Evolutionary conservation across 2,888 invertebrate genomes (phyloP).

Genomic region (Drosophila longiperda): DNA sequence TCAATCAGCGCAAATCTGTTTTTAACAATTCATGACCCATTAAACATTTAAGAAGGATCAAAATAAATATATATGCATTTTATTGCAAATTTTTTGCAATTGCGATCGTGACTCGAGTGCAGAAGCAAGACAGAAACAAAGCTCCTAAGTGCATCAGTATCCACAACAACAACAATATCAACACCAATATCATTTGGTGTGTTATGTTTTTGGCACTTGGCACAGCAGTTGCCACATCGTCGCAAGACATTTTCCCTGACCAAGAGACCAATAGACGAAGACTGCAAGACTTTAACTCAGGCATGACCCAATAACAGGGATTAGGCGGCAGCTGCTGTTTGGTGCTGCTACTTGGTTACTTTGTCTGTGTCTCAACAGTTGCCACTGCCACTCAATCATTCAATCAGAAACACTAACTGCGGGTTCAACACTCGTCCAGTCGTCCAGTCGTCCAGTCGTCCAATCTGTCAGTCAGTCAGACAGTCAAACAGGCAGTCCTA

Average conservation of each 20-base stretch:
- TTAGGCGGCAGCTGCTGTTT: conserved; percentile 60
- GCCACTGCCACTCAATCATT: conserved; percentile 76
- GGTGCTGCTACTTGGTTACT: conserved; percentile 17
- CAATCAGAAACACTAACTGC: conserved; percentile 61
- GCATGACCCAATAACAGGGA: conserved; percentile 80
- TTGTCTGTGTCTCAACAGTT: conserved; percentile 53
- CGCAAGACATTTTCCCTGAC: conserved; percentile 72
- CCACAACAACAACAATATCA: conserved; percentile 33
- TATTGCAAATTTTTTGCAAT: conserved; percentile 70
- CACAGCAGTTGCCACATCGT: conserved; percentile 71
- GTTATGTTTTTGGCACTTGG: conserved; percentile 77
- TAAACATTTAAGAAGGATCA: conserved; percentile 33
- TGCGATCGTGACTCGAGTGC: conserved; percentile 60
- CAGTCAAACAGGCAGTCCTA: conserved; percentile 30
- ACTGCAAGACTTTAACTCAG: conserved; percentile 38
- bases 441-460: conserved; percentile 28
- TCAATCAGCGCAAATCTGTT: conserved; percentile 20
- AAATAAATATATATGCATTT: conserved; percentile 30
- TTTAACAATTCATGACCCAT: conserved; percentile 34
- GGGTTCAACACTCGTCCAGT: conserved; percentile 42
- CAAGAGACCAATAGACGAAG: conserved; percentile 28
- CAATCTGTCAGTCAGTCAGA: conserved; percentile 47
- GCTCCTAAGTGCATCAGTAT: conserved; percentile 65
- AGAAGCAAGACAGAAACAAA: conserved; percentile 52
- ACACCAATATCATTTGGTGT: conserved; percentile 48